Percentiles rank a stretch among this genome's conserved stretches.
phyloP scores from a whole-genome alignment of 2,113 vertebrate genomes.

The Atlantisia rogersi region DNA sequence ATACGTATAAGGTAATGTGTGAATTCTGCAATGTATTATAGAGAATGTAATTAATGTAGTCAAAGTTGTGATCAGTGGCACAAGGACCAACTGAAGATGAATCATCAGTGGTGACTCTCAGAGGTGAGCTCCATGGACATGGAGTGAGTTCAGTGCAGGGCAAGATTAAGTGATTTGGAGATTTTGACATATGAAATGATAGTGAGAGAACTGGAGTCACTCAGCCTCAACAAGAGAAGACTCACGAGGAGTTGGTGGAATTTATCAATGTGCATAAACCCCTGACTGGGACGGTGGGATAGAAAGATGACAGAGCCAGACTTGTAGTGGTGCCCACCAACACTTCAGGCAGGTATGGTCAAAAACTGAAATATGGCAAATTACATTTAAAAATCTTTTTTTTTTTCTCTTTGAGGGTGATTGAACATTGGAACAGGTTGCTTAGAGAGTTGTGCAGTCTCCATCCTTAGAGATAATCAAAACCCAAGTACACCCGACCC shows the following conservation, averaged over 20 bases:
- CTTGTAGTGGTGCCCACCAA: background rate
- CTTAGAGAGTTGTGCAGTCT: background rate
- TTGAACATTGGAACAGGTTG: background rate
- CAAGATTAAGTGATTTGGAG: background rate
- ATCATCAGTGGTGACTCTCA: background rate
- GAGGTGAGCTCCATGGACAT: accelerated
- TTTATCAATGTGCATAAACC: background rate
- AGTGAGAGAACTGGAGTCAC: background rate
- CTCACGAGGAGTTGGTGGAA: background rate
- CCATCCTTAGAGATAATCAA: background rate
- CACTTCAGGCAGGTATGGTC: background rate
- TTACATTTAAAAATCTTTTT: background rate
- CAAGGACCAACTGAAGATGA: background rate
- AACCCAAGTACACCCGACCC: background rate
- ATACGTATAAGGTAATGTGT: background rate
- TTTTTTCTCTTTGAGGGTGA: accelerated
- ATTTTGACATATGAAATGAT: background rate
- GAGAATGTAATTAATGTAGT: background rate
- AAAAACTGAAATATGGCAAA: background rate
- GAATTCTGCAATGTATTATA: background rate
- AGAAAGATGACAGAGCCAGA: background rate
- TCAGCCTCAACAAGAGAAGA: background rate
- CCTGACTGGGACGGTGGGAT: background rate
- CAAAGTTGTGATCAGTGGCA: background rate
- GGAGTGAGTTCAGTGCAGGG: background rate